Evolutionary conservation across 2,113 vertebrate genomes (phyloP), one percentile per base, ranked within the genome.

Genomic region (Pelusios castaneus): DNA sequence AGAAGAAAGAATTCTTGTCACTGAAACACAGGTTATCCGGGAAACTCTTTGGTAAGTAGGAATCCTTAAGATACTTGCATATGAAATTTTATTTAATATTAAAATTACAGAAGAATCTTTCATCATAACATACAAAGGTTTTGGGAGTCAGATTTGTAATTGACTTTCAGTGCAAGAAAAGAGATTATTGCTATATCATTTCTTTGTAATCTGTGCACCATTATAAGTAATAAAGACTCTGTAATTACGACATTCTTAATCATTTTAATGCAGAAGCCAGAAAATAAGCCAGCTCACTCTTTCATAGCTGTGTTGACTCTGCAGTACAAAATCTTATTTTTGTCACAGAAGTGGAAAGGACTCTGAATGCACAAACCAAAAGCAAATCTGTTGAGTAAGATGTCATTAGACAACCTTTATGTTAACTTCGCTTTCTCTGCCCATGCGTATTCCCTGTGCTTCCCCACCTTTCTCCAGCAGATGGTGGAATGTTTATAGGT

Each of bases 21-120:
- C 99, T 0, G 99, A 99, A 98, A 99, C 98, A 2, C 99, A 99
- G 96, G 98, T 99, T 80, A 99, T 99, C 96, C 97, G 99, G 80
- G 99, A 99, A 98, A 99, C 98, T 1, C 95, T 99, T 63, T 99
- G 99, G 99, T 99, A 97, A 98, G 99, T 95, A 79, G 29, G 80
- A 92, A n/a, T 54, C 27, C 25, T 41, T 31, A 8, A 94, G 47
- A 85, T 91, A 19, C 31, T 92, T 38, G 11, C 5, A 1, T 60
- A 82, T 79, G 58, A 63, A 24, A 51, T 6, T 85, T 60, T 67
- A 47, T 84, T 0, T 1, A 19, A 9, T 60, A 3, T 81, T 93
- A 56, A 45, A 41, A 10, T 12, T 47, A 31, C 51, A 41, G 73
- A 87, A 87, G 27, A 67, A n/a, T 56, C 41, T 47, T 67, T 13